These are phyloP conservation scores for Tryphoninae sp. DNA, from an alignment of 2,888 invertebrate genomes.

Conservation along the genomic window DNA sequence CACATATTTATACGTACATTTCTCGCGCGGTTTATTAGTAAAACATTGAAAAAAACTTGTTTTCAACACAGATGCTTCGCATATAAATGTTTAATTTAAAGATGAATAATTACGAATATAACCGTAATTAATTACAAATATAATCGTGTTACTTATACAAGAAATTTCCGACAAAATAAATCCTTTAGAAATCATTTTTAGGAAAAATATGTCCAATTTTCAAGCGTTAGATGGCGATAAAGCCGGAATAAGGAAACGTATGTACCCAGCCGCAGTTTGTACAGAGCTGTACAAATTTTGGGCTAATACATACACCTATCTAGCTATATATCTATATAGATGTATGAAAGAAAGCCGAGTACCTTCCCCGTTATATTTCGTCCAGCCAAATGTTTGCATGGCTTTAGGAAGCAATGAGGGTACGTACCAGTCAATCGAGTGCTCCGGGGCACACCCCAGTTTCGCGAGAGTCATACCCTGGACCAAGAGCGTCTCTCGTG, in stretches of 20 bases:
- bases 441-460: slow-evolving; percentile 21
- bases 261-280: slow-evolving; percentile 32
- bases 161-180: too few relatives aligned
- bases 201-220: not conserved
- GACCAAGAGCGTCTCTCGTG: slow-evolving; percentile 34
- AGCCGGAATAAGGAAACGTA: not conserved
- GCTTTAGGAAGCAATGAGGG: slow-evolving; percentile 33
- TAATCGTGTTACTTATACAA: too few relatives aligned
- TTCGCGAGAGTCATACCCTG: slow-evolving; percentile 44
- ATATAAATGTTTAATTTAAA: too few relatives aligned
- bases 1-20: too few relatives aligned
- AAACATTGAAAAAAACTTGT: too few relatives aligned
- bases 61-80: too few relatives aligned
- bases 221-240: too few relatives aligned
- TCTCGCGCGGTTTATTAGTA: too few relatives aligned
- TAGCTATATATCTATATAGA: slow-evolving; percentile 16
- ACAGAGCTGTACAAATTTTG: slow-evolving; percentile 39
- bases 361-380: slow-evolving; percentile 48
- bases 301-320: slow-evolving; percentile 38
- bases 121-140: too few relatives aligned
- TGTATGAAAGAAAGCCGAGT: slow-evolving; percentile 43
- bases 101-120: too few relatives aligned
- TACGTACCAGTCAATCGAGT: slow-evolving; percentile 45
- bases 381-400: slow-evolving; percentile 55
- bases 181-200: too few relatives aligned